Conservation (phyloP, 2,888 invertebrate species). For the Sycophila texana region DNA sequence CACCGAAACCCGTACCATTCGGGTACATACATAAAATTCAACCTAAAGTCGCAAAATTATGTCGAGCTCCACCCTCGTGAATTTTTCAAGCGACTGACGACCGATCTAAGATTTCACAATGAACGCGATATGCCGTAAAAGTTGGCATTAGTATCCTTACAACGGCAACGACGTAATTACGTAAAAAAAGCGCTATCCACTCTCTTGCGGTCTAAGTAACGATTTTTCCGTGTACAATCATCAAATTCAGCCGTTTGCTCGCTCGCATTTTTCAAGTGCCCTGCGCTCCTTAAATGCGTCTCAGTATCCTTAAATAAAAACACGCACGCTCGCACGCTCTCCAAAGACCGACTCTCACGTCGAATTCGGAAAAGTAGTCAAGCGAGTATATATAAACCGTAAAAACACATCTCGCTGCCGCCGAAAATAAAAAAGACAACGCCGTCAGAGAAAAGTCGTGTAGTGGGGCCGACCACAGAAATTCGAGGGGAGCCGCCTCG, state of each 20-base stretch:
- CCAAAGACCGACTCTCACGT: conserved; percentile 11
- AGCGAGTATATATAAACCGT: neutral
- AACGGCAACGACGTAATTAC: conserved; percentile 10
- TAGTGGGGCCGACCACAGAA: conserved; percentile 58
- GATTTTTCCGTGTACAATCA: conserved; percentile 17
- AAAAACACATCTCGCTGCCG: no score
- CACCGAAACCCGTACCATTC: no score
- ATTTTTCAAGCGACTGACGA: no score
- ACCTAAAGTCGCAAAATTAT: no score
- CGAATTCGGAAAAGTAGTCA: conserved; percentile 59
- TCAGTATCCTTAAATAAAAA: no score
- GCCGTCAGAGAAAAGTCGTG: no score
- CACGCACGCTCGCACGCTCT: no score
- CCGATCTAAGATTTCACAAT: conserved; percentile 23
- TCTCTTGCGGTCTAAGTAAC: conserved; percentile 13
- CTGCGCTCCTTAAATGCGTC: no score
- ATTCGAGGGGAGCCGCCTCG: conserved; percentile 55
- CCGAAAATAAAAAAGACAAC: no score
- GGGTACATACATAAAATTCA: no score
- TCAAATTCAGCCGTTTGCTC: neutral
- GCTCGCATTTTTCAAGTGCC: no score
- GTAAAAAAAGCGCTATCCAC: conserved; percentile 16
- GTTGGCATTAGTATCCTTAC: conserved; percentile 3
- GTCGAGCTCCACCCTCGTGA: no score
- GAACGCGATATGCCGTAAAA: neutral